Evolutionary conservation across 2,113 vertebrate genomes (phyloP), one percentile per base, ranked within the genome.

Genomic region (Psittacula cyanocephala): DNA sequence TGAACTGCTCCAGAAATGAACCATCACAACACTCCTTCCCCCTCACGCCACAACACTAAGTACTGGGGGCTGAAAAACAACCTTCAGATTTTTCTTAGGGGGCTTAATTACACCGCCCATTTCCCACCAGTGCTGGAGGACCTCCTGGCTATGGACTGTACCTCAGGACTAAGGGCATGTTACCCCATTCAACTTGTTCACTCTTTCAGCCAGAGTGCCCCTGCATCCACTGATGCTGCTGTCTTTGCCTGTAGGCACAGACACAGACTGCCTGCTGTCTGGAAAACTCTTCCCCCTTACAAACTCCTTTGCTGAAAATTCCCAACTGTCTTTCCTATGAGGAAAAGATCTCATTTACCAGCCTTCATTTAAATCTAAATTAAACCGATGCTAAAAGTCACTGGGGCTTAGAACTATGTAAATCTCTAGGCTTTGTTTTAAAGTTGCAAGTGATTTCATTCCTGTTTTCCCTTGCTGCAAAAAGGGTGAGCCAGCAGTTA

Each of bases 331-430:
- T 87, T 70, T 89, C 72, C 23, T 9, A 65, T 1, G 41, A 69
- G 67, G 62, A 92, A 64, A 77, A 88, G 83, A 84, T 72, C 92
- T 94, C 90, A 95, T 92, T 95, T 96, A 95, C 85, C 88, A 96
- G 55, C 80, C 88, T 96, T 94, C 92, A 91, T 83, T 94, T 92
- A 84, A 96, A 94, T 91, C 95, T 92, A 94, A 96, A 94, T 92
- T 92, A 96, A 89, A 95, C 44, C 44, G 69, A 82, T 85, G 83
- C n/a, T 80, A 74, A 62, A 90, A 96, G 93, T 91, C 90, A 87
- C 77, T 46, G 29, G 78, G 91, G 84, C 84, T 86, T 81, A 91
- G 81, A 95, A 75, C 77, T 81, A 39, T n/a, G 79, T 63, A 86
- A 81, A 94, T 90, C 69, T 67, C 74, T 17, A 31, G 67, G 75